Conservation (phyloP, 2,888 invertebrate genomes). For the Dryocosmus kuriphilus region DNA sequence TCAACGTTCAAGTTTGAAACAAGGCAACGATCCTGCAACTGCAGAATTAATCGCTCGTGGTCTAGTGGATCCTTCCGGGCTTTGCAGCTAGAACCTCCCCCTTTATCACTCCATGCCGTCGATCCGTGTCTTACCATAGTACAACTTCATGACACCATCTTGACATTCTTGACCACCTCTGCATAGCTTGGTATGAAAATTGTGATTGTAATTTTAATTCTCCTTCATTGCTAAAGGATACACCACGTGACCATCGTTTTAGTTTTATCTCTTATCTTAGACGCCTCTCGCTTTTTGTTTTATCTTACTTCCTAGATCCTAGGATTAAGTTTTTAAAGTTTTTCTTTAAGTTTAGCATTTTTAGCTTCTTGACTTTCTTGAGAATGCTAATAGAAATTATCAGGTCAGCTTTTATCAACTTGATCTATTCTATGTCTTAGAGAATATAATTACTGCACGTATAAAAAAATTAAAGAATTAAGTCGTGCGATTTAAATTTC, state of each 20-base stretch:
- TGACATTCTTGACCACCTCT: slow-evolving; percentile 26
- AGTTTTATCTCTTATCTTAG: not conserved
- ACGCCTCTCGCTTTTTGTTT: not conserved
- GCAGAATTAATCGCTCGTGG: slow-evolving; percentile 75
- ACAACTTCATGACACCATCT: slow-evolving; percentile 56
- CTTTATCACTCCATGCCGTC: slow-evolving; percentile 65
- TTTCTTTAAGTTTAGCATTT: not conserved
- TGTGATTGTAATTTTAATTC: slow-evolving; percentile 39
- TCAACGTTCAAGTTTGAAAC: slow-evolving; percentile 64
- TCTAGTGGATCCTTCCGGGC: slow-evolving; percentile 73
- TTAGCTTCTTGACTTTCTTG: not conserved
- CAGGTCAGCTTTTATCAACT: not conserved
- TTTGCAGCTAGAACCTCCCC: slow-evolving; percentile 74
- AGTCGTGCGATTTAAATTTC: too few species aligned
- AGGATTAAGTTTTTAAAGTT: not conserved
- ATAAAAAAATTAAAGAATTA: too few species aligned
- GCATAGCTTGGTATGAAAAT: slow-evolving; percentile 41
- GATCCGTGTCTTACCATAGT: slow-evolving; percentile 75
- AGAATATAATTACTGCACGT: too few species aligned
- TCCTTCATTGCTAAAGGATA: slow-evolving; percentile 12
- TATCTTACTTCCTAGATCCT: not conserved
- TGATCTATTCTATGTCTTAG: not conserved
- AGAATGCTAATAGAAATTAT: not conserved
- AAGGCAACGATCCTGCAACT: slow-evolving; percentile 70
- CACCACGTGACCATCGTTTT: not conserved